A percentile compares a stretch with the other conserved stretches of the same genome.
These are phyloP conservation scores for Venturia canescens DNA, from an alignment of 1,140 invertebrate genomes.

Conservation along the genomic window DNA sequence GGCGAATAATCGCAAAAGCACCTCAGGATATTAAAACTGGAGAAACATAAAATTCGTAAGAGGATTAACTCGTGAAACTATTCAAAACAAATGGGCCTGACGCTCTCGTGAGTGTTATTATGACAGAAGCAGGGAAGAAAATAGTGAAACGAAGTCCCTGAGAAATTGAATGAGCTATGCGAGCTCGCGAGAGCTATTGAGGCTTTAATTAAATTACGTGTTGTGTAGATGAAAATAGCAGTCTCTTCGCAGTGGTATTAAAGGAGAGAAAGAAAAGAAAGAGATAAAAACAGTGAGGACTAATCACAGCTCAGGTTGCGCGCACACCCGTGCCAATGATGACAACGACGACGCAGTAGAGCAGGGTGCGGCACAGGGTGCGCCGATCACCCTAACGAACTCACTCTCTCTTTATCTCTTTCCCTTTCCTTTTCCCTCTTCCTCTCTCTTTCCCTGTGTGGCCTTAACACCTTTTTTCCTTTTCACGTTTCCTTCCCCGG, in stretches of 20 bases:
- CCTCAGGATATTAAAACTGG: no score
- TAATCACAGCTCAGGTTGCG: slow-evolving; percentile 17
- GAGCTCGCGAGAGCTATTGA: background rate
- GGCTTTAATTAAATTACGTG: slow-evolving; percentile 27
- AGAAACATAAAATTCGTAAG: no score
- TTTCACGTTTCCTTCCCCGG: background rate
- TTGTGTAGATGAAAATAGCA: slow-evolving; percentile 24
- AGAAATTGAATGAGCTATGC: slow-evolving; percentile 30
- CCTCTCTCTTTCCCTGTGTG: background rate
- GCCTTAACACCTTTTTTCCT: background rate
- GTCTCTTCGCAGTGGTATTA: slow-evolving; percentile 16
- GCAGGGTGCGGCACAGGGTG: slow-evolving; percentile 63
- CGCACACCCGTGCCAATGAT: slow-evolving; percentile 23
- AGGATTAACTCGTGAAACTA: no score
- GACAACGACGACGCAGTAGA: slow-evolving; percentile 33
- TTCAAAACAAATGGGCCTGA: background rate
- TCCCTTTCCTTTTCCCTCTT: slow-evolving; percentile 12
- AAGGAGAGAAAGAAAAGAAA: slow-evolving; percentile 3
- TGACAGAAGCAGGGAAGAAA: background rate
- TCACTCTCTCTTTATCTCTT: slow-evolving; percentile 20
- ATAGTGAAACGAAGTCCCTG: background rate
- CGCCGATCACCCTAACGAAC: slow-evolving; percentile 56
- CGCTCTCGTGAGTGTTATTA: background rate
- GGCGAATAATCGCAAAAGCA: background rate
- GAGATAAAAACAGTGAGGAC: background rate